Base-by-base conservation (phyloP, 2,888 invertebrate species). In the Nymphalis c-album region DNA sequence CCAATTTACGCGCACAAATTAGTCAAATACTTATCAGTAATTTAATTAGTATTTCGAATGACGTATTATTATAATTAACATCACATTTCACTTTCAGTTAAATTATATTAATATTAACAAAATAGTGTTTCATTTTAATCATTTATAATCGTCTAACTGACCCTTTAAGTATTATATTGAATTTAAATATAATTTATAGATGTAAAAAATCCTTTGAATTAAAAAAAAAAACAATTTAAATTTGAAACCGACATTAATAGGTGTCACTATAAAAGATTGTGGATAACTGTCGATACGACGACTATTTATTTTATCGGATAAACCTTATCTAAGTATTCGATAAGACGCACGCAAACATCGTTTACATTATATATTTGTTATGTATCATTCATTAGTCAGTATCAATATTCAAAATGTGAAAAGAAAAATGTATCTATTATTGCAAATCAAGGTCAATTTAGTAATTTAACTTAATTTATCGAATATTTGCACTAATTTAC, bases 241-340 rank as follows among this genome's bases (percentile, higher is more conserved):
- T 17, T 17, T 55, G 16, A 22, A 20, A 51, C 22, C 13, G 6
- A 16, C 22, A 13, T 35, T 48, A 59, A 8, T 47, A 53, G 51
- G 53, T 6, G n/a, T 35, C 60, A 60, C 53, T 16, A 7, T 8
- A 17, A 26, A 31, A 60, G 59, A 66, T 63, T 63, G 59, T 26
- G 58, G 35, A 57, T 60, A 67, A 67, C 67, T 67, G 55, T 48
- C 45, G 60, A 60, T 63, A 35, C 45, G 48, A 60, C 46, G 62
- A 26, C 16, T 47, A 53, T 67, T 67, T 57, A 57, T 57, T 63
- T 67, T 69, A 69, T 69, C 69, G 57, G 67, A 67, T 69, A 51
- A 61, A 45, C 40, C 50, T 61, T 69, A 69, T 69, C 69, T 13
- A 40, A 61, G n/a, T 31, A 10, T 10, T 17, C 53, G 70, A 70